Base-by-base conservation (phyloP, 2,113 vertebrate species). In the Oryzias curvinotus region DNA sequence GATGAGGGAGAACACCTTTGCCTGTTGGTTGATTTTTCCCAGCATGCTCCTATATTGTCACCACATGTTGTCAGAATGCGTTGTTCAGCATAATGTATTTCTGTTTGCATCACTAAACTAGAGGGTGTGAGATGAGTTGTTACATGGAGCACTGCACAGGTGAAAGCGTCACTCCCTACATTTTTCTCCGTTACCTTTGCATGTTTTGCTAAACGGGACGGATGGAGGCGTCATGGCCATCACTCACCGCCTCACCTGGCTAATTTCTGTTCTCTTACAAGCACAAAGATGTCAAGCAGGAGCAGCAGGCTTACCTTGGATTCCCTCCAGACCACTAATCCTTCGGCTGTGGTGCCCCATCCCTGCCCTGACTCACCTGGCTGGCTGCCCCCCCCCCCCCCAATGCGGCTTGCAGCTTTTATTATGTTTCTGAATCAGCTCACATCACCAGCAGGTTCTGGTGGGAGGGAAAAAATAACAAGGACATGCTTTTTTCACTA, bases 181-280 rank as follows among this genome's bases (percentile, higher is more conserved):
- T 78, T 85, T 82, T 58, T 52, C 53, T 66, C 75, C 59, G 56
- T 76, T 75, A 73, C 63, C 77, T 88, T 87, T 89, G 88, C 88
- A 90, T 87, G 89, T 89, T 85, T 91, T 88, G 92, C 92, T n/a
- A n/a, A 90, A 89, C 88, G 88, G 88, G 89, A 90, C 85, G 88
- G 89, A 92, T 90, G 87, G 82, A 88, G 78, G 84, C 52, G 43
- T 73, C 80, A 71, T 73, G 84, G 79, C 86, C 90, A 90, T 92
- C 91, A 90, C 83, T 92, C 87, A 90, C 84, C 17, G 69, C 83
- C 78, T 89, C 87, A 83, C 84, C 78, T 87, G 88, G 90, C 89
- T 93, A 91, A 91, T 92, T 93, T 92, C 87, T 89, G 83, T 90
- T 84, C 89, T 91, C 91, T 92, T 91, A 92, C 92, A 90, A 91